phyloP scores from a whole-genome alignment of 2,113 vertebrate species.

The Condylura cristata region DNA sequence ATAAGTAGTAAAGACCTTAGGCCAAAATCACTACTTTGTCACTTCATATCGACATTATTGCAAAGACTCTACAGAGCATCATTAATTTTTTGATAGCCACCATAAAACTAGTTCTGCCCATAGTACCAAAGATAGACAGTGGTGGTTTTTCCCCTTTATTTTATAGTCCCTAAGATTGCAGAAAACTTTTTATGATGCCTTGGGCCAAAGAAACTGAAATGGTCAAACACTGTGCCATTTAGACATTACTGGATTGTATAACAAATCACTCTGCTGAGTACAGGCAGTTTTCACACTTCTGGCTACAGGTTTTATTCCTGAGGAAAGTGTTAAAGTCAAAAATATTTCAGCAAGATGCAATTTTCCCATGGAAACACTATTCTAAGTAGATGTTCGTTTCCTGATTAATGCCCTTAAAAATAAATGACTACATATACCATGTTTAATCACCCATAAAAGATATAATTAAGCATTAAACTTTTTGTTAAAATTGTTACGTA shows the following conservation, averaged over 20 bases:
- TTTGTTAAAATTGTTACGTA: neutral
- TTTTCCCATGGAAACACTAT: constrained; percentile 11
- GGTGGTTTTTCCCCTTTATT: neutral
- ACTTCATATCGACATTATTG: neutral
- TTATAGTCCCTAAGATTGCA: neutral
- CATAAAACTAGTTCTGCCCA: neutral
- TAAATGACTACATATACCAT: neutral
- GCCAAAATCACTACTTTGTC: neutral
- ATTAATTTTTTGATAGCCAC: neutral
- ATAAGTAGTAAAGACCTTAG: neutral
- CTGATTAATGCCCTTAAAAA: constrained; percentile 34
- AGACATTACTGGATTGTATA: neutral
- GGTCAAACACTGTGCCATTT: neutral
- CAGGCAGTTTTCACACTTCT: constrained; percentile 44
- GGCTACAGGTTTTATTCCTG: constrained; percentile 35
- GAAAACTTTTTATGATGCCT: neutral
- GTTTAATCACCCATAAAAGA: neutral
- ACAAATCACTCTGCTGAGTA: constrained; percentile 10
- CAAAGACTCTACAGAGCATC: neutral
- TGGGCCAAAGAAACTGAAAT: neutral
- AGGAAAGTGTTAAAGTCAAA: constrained; percentile 28
- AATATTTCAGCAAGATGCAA: constrained; percentile 31
- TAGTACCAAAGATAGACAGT: neutral
- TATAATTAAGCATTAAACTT: neutral
- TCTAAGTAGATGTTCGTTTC: constrained; percentile 43